A percentile compares a stretch with the other conserved stretches of the same genome.
Evolutionary conservation across 1,140 invertebrate species (phyloP).

Genomic region (Physella acuta): DNA sequence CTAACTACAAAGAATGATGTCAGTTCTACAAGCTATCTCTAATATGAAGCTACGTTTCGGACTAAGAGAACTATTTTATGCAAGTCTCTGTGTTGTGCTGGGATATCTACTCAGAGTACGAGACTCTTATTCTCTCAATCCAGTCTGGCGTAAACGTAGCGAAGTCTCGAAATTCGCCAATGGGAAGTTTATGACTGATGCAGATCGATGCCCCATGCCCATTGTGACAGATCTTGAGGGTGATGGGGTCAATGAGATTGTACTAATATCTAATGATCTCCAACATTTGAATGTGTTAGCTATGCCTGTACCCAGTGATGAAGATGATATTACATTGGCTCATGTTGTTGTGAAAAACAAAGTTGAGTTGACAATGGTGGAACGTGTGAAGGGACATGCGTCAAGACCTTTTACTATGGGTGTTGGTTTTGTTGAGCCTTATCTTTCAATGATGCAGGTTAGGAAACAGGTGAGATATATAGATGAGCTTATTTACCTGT

Average conservation of each 20-base stretch:
- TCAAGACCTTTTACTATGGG: slow-evolving; percentile 41
- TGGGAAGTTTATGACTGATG: slow-evolving; percentile 39
- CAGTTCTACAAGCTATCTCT: too few relatives aligned
- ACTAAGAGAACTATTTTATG: slow-evolving; percentile 32
- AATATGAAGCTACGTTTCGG: slow-evolving; percentile 19
- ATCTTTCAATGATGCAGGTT: slow-evolving; percentile 47
- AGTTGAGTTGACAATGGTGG: slow-evolving; percentile 31
- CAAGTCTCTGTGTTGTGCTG: slow-evolving; percentile 41
- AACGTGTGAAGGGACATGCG: slow-evolving; percentile 27
- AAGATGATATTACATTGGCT: slow-evolving; percentile 40
- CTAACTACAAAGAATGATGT: too few relatives aligned
- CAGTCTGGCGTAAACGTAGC: slow-evolving; percentile 48
- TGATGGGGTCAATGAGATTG: slow-evolving; percentile 50
- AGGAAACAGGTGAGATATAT: slow-evolving; percentile 51
- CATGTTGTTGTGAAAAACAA: slow-evolving; percentile 44
- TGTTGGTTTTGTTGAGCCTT: slow-evolving; percentile 43
- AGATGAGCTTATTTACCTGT: too few relatives aligned
- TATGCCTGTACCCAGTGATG: slow-evolving; percentile 31
- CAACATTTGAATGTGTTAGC: slow-evolving; percentile 39
- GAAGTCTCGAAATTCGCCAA: slow-evolving; percentile 40
- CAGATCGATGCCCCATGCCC: slow-evolving; percentile 40
- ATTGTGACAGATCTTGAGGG: slow-evolving; percentile 50
- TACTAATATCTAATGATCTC: slow-evolving; percentile 45
- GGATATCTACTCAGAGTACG: slow-evolving; percentile 46
- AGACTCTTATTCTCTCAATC: slow-evolving; percentile 43